These are phyloP conservation scores for Neosilurus mollespiculum DNA, from an alignment of 2,797 vertebrate species.

Conservation along the genomic window DNA sequence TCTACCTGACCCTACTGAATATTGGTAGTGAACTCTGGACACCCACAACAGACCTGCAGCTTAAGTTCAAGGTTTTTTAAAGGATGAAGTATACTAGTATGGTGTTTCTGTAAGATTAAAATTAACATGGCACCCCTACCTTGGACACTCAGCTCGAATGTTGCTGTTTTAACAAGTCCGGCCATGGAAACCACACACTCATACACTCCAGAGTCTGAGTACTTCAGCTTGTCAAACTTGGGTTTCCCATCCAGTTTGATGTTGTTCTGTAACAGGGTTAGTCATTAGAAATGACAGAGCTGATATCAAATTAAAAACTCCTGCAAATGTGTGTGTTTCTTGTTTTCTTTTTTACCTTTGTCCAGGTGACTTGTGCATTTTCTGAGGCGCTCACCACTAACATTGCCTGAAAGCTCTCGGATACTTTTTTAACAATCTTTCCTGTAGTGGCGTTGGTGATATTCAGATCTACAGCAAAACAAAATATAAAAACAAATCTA, in stretches of 20 bases:
- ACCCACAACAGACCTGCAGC: background rate
- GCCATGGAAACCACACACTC: conserved; percentile 81
- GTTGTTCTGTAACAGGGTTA: conserved; percentile 72
- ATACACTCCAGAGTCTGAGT: conserved; percentile 86
- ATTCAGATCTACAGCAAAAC: conserved; percentile 81
- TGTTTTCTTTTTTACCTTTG: conserved; percentile 76
- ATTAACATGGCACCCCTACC: conserved; percentile 69
- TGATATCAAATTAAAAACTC: background rate
- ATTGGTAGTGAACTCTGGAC: background rate
- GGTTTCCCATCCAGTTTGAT: conserved; percentile 61
- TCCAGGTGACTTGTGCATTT: conserved; percentile 80
- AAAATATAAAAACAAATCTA: background rate
- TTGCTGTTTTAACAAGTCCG: conserved; percentile 76
- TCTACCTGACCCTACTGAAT: background rate
- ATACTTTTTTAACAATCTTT: conserved; percentile 76
- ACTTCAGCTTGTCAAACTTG: conserved; percentile 81
- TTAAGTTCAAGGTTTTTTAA: background rate
- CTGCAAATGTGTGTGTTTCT: background rate
- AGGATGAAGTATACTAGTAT: background rate
- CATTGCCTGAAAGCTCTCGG: conserved; percentile 75
- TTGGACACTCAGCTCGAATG: conserved; percentile 85
- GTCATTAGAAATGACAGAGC: background rate
- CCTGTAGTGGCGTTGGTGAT: conserved; percentile 82
- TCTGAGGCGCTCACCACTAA: conserved; percentile 80
- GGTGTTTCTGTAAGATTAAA: background rate